Conservation (phyloP, 2,888 invertebrate genomes). For the Chrysina gloriosa region DNA sequence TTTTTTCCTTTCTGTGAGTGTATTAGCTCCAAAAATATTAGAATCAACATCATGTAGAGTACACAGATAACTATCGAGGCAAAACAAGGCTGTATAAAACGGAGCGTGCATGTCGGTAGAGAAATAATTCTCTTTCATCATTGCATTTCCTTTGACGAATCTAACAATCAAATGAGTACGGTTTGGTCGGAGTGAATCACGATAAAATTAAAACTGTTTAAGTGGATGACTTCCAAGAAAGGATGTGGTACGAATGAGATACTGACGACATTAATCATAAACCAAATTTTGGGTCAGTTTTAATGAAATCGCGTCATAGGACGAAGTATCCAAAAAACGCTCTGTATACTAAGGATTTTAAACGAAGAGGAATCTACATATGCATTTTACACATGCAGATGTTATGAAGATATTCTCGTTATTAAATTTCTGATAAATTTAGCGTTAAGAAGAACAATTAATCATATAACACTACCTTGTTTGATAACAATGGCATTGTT, state of each 20-base stretch:
- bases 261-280: slow-evolving; percentile 1
- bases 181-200: slow-evolving; percentile 12
- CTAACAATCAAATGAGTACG: background rate
- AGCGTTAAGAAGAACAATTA: background rate
- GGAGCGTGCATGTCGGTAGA: slow-evolving; percentile 1
- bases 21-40: no score
- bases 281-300: background rate
- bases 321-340: no score
- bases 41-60: no score
- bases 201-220: slow-evolving; percentile 13
- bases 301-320: no score
- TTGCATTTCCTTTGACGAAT: slow-evolving; percentile 19
- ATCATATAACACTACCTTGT: background rate
- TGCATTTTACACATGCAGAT: no score
- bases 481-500: background rate
- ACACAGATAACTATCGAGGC: no score
- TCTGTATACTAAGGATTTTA: no score
- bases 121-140: slow-evolving; percentile 5
- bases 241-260: slow-evolving; percentile 16
- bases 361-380: background rate
- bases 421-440: background rate
- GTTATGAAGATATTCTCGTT: no score
- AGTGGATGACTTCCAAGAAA: slow-evolving; percentile 11
- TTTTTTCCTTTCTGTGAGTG: no score
- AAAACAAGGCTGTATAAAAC: no score